Percentiles rank a stretch among this genome's conserved stretches.
Evolutionary conservation across 2,113 vertebrate genomes (phyloP).

Genomic region (Halichoerus grypus): DNA sequence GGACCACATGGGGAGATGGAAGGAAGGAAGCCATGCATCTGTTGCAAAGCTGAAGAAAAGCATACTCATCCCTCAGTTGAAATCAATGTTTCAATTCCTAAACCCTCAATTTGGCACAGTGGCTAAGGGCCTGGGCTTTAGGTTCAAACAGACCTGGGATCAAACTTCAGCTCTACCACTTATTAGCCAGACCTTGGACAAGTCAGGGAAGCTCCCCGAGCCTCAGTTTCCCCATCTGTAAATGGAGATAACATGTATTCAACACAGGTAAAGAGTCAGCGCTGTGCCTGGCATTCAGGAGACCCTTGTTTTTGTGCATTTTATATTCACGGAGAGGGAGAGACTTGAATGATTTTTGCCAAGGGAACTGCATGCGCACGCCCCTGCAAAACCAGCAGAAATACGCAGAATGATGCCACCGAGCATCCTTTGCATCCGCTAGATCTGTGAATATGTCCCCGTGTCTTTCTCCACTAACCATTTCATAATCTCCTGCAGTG

Average conservation of each 20-base stretch:
- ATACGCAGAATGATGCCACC: fast-evolving
- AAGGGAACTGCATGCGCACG: fast-evolving
- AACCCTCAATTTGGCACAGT: not conserved
- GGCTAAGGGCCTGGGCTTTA: not conserved
- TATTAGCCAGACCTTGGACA: not conserved
- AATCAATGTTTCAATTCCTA: not conserved
- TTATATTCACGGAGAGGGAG: not conserved
- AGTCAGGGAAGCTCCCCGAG: not conserved
- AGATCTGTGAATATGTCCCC: not conserved
- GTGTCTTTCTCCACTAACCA: not conserved
- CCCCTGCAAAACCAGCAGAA: not conserved
- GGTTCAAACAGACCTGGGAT: not conserved
- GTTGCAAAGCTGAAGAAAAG: not conserved
- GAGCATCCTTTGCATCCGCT: not conserved
- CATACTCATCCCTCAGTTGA: not conserved
- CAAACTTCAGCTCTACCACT: not conserved
- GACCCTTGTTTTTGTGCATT: not conserved
- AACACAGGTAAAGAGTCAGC: not conserved
- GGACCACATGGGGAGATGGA: too few species aligned
- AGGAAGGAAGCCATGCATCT: not conserved
- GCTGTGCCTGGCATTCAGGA: not conserved
- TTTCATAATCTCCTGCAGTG: not conserved
- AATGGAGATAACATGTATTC: not conserved
- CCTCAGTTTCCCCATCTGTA: not conserved
- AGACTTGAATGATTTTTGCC: not conserved